Percentiles rank a stretch among this genome's conserved stretches.
phyloP scores from a whole-genome alignment of 1,140 invertebrate species.

The Meteorus sp. region DNA sequence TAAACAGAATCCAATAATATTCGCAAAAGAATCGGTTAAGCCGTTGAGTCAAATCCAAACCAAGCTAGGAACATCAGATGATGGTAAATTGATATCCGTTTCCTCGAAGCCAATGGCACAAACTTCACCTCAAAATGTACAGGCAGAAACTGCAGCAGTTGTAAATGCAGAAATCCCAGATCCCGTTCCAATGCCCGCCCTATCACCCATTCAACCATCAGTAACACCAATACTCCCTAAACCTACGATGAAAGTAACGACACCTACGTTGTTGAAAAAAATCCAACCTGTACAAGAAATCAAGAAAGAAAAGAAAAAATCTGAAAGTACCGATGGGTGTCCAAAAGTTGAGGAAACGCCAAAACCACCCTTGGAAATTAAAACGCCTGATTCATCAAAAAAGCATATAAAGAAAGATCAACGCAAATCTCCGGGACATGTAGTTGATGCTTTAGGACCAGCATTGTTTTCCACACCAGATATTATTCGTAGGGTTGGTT shows the following conservation, averaged over 20 bases:
- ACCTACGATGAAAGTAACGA: neutral
- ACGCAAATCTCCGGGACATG: slow-evolving; percentile 66
- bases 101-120: slow-evolving; percentile 28
- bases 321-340: slow-evolving; percentile 34
- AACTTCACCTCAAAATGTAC: slow-evolving; percentile 7
- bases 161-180: too few species aligned
- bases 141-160: neutral
- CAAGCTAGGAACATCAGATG: slow-evolving; percentile 40
- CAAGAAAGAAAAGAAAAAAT: slow-evolving; percentile 52
- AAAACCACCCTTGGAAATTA: slow-evolving; percentile 38
- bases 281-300: slow-evolving; percentile 38
- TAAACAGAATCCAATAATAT: slow-evolving; percentile 39
- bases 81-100: slow-evolving; percentile 39
- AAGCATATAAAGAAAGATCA: slow-evolving; percentile 68
- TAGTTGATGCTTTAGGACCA: slow-evolving; percentile 64
- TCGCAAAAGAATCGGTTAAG: slow-evolving; percentile 42
- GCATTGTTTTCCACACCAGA: slow-evolving; percentile 77
- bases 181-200: neutral
- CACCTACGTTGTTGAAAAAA: slow-evolving; percentile 29
- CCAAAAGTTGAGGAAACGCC: slow-evolving; percentile 35
- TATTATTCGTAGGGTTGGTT: slow-evolving; percentile 69
- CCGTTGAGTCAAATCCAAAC: slow-evolving; percentile 34
- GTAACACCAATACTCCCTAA: slow-evolving; percentile 18
- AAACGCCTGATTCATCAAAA: slow-evolving; percentile 46
- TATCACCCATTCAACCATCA: slow-evolving; percentile 3